Evolutionary conservation across 2,797 vertebrate species (phyloP).

Genomic region (Ceryle rudis): DNA sequence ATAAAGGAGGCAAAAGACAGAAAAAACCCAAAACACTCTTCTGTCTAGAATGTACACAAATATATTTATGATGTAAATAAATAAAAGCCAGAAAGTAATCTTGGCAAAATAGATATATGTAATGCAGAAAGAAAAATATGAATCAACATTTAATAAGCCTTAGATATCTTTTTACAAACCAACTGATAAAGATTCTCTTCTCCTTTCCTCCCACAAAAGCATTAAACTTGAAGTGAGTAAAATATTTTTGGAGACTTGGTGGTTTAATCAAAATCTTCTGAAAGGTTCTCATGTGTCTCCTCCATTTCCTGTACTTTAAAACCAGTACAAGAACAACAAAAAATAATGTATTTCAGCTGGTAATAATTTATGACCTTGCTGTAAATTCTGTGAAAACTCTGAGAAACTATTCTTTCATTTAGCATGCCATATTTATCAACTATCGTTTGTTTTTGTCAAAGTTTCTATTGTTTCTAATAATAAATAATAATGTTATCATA

Average conservation of each 20-base stretch:
- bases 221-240: background rate
- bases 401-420: background rate
- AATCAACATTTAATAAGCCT: slow-evolving; percentile 19
- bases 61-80: background rate
- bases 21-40: background rate
- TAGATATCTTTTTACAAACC: background rate
- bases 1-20: background rate
- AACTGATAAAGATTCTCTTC: background rate
- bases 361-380: slow-evolving; percentile 54
- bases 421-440: background rate
- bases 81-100: background rate
- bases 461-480: background rate
- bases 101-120: background rate
- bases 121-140: background rate
- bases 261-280: slow-evolving; percentile 20
- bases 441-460: background rate
- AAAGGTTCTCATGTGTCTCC: slow-evolving; percentile 19
- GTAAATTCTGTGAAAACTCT: slow-evolving; percentile 4
- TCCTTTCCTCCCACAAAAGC: background rate
- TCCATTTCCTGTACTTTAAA: slow-evolving; percentile 33
- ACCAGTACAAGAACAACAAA: background rate
- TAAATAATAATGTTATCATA: background rate
- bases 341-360: slow-evolving; percentile 71
- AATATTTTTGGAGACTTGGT: slow-evolving; percentile 19
- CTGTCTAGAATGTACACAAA: background rate